These are phyloP conservation scores for Rafetus swinhoei DNA, from an alignment of 2,113 vertebrate species.

Conservation along the genomic window DNA sequence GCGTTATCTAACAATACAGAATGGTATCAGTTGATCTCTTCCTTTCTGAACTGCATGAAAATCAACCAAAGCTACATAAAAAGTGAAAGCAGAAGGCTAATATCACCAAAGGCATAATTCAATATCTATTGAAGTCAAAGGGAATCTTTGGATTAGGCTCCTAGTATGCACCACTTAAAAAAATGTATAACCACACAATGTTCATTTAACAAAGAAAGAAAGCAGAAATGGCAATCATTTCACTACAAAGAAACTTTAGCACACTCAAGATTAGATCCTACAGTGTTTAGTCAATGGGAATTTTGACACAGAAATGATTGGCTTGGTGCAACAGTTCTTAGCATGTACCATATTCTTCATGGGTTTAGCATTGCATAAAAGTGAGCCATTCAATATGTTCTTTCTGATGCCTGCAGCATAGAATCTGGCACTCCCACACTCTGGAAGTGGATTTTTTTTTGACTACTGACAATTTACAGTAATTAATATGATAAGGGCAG, in stretches of 20 bases:
- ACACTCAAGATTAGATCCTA: background rate
- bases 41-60: background rate
- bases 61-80: background rate
- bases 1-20: background rate
- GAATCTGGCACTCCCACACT: constrained; percentile 33
- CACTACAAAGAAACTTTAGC: background rate
- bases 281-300: background rate
- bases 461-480: constrained; percentile 71
- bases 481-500: constrained; percentile 80
- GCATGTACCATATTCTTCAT: background rate
- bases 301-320: background rate
- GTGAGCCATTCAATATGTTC: constrained; percentile 36
- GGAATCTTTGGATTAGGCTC: background rate
- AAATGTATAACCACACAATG: rapidly evolving
- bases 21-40: background rate
- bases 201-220: background rate
- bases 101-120: background rate
- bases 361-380: background rate
- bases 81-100: background rate
- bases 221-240: background rate
- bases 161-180: background rate
- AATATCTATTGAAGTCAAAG: background rate
- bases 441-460: constrained; percentile 54
- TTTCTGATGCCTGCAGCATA: constrained; percentile 5
- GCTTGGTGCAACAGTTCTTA: too few relatives aligned